Evolutionary conservation across 2,797 vertebrate species (phyloP).

Genomic region (Myiothlypis coronata): DNA sequence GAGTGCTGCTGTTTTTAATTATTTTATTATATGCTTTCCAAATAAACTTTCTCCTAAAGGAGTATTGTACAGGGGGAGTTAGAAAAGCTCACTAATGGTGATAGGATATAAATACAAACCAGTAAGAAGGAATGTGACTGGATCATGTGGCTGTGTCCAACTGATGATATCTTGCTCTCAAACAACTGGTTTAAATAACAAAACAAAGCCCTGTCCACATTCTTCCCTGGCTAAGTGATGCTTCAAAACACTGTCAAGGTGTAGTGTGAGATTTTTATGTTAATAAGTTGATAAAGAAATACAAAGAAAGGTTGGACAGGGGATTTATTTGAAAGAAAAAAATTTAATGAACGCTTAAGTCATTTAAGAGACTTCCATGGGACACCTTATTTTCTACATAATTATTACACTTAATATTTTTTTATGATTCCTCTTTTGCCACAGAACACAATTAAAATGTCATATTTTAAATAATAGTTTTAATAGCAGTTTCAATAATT

Average conservation of each 20-base stretch:
- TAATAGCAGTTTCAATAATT: slow-evolving; percentile 60
- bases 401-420: neutral
- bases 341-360: slow-evolving; percentile 16
- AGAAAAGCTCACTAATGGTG: neutral
- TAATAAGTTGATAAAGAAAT: neutral
- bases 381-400: slow-evolving; percentile 52
- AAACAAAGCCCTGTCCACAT: neutral
- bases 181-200: neutral
- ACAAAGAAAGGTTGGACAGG: neutral
- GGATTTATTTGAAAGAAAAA: neutral
- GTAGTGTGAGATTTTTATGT: neutral
- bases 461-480: slow-evolving; percentile 56
- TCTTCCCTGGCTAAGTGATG: neutral
- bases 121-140: neutral
- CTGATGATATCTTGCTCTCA: neutral
- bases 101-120: neutral
- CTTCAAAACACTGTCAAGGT: neutral
- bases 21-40: neutral
- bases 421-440: slow-evolving; percentile 57
- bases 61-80: neutral
- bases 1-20: neutral
- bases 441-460: slow-evolving; percentile 63
- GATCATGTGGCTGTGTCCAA: neutral
- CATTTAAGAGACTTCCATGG: slow-evolving; percentile 24
- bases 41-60: neutral